Conservation (phyloP, 1,140 invertebrate genomes). For the Drosophila saltans region DNA sequence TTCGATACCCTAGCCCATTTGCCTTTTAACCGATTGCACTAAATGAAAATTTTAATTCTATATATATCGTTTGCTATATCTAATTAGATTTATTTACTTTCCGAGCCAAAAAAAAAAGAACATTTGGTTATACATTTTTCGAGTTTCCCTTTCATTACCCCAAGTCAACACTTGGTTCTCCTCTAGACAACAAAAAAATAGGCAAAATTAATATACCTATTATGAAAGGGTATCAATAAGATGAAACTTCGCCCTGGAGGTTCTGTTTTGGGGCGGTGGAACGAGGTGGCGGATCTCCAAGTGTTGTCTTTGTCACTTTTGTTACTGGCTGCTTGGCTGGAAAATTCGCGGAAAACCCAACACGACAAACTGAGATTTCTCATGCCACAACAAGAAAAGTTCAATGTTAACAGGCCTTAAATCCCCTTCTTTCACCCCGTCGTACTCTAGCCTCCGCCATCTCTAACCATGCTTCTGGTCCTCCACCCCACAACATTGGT, state of each 20-base stretch:
- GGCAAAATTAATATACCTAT: neutral
- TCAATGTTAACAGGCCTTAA: constrained; percentile 71
- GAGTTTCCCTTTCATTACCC: no score
- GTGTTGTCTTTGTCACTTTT: constrained; percentile 48
- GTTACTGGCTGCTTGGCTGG: constrained; percentile 18
- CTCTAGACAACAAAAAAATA: neutral
- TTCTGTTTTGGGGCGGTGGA: neutral
- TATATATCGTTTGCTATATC: no score
- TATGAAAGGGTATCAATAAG: neutral
- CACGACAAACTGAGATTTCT: constrained; percentile 19
- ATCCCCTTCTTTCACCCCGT: constrained; percentile 23
- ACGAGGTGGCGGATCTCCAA: constrained; percentile 11
- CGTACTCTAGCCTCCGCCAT: no score
- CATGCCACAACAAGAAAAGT: constrained; percentile 55
- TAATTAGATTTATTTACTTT: no score
- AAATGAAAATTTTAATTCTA: no score
- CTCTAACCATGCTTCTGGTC: no score
- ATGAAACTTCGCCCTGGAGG: constrained; percentile 1
- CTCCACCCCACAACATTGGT: neutral
- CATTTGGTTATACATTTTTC: no score
- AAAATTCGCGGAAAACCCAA: constrained; percentile 8
- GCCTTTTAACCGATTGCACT: no score
- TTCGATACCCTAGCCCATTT: neutral
- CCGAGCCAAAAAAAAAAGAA: no score
- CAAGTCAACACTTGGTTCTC: neutral